Percentiles rank a stretch among this genome's conserved stretches.
These are phyloP conservation scores for Adineta ricciae DNA, from an alignment of 2,888 invertebrate species.

Conservation along the genomic window DNA sequence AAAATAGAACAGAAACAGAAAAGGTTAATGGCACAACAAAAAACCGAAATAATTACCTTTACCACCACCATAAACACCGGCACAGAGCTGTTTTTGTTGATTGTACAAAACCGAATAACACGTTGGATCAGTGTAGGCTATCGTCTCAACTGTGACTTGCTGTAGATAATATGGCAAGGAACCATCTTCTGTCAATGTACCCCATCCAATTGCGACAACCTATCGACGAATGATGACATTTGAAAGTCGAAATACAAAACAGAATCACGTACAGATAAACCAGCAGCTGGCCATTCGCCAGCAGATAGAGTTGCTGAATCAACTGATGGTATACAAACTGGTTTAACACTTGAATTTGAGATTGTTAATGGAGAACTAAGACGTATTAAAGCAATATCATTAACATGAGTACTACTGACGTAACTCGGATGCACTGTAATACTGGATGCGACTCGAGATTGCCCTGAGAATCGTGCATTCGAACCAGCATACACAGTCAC, in stretches of 20 bases:
- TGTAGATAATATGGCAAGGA: neutral
- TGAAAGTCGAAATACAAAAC: neutral
- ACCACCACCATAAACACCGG: neutral
- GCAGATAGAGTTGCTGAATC: neutral
- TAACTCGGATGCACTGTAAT: neutral
- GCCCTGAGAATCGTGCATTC: neutral
- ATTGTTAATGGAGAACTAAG: neutral
- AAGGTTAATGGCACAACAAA: no score
- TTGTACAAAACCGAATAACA: neutral
- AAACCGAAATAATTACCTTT: neutral
- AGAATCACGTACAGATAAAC: neutral
- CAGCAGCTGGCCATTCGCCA: neutral
- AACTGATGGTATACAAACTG: neutral
- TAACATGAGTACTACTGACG: neutral
- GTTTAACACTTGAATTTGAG: neutral
- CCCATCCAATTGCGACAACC: neutral
- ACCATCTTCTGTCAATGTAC: neutral
- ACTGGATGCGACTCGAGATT: neutral
- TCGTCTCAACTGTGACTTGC: neutral
- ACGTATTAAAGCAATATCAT: neutral
- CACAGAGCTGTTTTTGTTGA: neutral
- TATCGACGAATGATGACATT: neutral
- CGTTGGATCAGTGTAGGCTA: neutral
- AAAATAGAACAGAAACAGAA: no score
- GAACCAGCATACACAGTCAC: neutral